phyloP scores from a whole-genome alignment of 2,888 invertebrate genomes.

The Mythimna impura region DNA sequence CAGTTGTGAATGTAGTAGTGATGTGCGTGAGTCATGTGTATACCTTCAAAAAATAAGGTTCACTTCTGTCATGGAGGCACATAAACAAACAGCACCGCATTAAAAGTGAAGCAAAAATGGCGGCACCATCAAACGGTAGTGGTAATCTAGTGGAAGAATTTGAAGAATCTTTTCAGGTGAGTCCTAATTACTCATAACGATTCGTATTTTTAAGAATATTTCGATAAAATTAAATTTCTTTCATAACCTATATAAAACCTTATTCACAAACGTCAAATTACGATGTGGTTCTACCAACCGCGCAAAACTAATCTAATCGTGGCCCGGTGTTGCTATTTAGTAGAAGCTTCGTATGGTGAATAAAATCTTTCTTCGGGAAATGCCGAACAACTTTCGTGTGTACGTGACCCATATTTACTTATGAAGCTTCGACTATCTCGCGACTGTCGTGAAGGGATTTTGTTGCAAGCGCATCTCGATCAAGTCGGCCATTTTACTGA shows the following conservation, averaged over 20 bases:
- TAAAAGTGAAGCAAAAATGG: slow-evolving; percentile 87
- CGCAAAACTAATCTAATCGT: slow-evolving; percentile 71
- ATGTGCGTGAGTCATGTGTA: slow-evolving; percentile 59
- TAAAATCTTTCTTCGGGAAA: slow-evolving; percentile 66
- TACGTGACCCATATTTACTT: slow-evolving; percentile 87
- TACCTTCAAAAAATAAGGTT: slow-evolving; percentile 48
- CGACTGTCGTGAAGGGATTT: slow-evolving; percentile 78
- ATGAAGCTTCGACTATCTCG: slow-evolving; percentile 81
- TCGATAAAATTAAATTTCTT: slow-evolving; percentile 52
- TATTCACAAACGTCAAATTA: slow-evolving; percentile 80
- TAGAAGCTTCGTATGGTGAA: slow-evolving; percentile 85
- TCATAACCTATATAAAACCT: slow-evolving; percentile 76
- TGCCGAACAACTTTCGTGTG: slow-evolving; percentile 76
- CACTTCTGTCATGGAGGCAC: slow-evolving; percentile 61
- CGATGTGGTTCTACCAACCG: slow-evolving; percentile 78
- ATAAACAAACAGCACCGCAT: slow-evolving; percentile 59
- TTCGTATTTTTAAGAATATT: slow-evolving; percentile 15
- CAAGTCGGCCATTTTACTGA: slow-evolving; percentile 89
- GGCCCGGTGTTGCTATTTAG: slow-evolving; percentile 76
- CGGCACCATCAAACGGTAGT: slow-evolving; percentile 95
- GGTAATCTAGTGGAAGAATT: slow-evolving; percentile 97
- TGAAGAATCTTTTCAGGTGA: slow-evolving; percentile 97
- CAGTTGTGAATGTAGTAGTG: slow-evolving; percentile 59
- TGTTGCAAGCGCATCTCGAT: slow-evolving; percentile 86
- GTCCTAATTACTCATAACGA: slow-evolving; percentile 29